Evolutionary conservation across 2,797 vertebrate genomes (phyloP).

Genomic region (Scomberomorus guttatus): DNA sequence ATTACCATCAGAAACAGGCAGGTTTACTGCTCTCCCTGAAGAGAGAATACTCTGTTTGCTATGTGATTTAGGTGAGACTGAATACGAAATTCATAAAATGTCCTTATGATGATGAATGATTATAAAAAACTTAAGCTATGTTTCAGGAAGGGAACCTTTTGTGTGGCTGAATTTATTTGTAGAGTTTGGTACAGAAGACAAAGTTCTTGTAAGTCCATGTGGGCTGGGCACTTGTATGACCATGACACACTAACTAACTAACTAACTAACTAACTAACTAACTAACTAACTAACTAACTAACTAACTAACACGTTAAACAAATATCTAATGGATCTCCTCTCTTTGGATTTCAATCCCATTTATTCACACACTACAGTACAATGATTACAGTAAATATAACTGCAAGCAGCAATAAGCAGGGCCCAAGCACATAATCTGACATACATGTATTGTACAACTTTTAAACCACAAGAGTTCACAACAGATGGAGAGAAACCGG

Average conservation of each 20-base stretch:
- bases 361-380: slow-evolving; percentile 5
- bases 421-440: too few relatives aligned
- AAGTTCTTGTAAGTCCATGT: too few relatives aligned
- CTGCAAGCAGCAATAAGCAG: too few relatives aligned
- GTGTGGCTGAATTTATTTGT: neutral
- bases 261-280: too few relatives aligned
- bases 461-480: too few relatives aligned
- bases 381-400: slow-evolving; percentile 8
- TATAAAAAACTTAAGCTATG: neutral
- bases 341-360: slow-evolving; percentile 11
- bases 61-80: neutral
- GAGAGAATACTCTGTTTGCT: neutral
- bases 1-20: neutral
- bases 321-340: neutral
- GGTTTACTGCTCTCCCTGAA: neutral
- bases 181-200: neutral
- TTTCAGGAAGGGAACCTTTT: too few relatives aligned
- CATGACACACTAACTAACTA: too few relatives aligned
- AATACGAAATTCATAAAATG: too few relatives aligned
- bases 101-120: neutral
- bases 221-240: too few relatives aligned
- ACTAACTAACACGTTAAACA: neutral
- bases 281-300: too few relatives aligned
- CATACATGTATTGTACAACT: too few relatives aligned
- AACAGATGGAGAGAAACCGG: too few relatives aligned